These are phyloP conservation scores for Rhagoletis zephyria DNA, from an alignment of 1,140 invertebrate genomes.

Conservation along the genomic window DNA sequence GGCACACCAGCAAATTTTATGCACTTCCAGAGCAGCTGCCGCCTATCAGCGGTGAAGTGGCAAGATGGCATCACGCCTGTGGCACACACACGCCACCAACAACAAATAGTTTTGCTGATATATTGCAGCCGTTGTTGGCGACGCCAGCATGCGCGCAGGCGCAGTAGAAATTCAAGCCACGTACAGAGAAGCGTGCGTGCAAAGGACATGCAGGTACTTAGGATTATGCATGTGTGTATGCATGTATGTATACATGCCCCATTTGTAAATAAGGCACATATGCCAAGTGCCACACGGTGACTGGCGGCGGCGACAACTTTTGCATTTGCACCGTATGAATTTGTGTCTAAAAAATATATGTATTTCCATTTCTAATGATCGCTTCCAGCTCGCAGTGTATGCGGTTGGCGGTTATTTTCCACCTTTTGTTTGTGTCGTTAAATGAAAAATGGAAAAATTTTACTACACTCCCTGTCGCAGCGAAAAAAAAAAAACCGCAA, in stretches of 20 bases:
- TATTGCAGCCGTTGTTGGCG: neutral
- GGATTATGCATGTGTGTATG: too few species aligned
- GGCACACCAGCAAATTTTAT: conserved; percentile 26
- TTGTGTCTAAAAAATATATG: neutral
- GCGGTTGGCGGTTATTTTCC: conserved; percentile 3
- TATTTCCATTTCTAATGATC: conserved; percentile 47
- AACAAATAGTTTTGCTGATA: conserved; percentile 14
- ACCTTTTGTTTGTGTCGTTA: conserved; percentile 31
- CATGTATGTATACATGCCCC: neutral
- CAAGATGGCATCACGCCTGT: conserved; percentile 41
- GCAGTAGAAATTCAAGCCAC: conserved; percentile 11
- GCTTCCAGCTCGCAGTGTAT: neutral
- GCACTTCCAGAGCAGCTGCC: conserved; percentile 34
- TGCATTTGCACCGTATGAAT: neutral
- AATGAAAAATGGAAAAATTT: conserved; percentile 47
- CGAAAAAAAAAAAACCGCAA: conserved; percentile 35
- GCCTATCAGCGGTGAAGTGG: conserved; percentile 36
- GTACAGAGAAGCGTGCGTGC: conserved; percentile 10
- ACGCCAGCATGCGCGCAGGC: conserved; percentile 32
- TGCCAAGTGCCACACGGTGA: neutral
- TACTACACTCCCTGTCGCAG: conserved; percentile 22
- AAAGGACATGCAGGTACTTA: conserved; percentile 42
- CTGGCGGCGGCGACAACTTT: neutral
- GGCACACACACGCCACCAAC: conserved; percentile 30
- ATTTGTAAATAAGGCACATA: neutral